Evolutionary conservation across 2,113 vertebrate genomes (phyloP).

Genomic region (Pygoscelis adeliae): DNA sequence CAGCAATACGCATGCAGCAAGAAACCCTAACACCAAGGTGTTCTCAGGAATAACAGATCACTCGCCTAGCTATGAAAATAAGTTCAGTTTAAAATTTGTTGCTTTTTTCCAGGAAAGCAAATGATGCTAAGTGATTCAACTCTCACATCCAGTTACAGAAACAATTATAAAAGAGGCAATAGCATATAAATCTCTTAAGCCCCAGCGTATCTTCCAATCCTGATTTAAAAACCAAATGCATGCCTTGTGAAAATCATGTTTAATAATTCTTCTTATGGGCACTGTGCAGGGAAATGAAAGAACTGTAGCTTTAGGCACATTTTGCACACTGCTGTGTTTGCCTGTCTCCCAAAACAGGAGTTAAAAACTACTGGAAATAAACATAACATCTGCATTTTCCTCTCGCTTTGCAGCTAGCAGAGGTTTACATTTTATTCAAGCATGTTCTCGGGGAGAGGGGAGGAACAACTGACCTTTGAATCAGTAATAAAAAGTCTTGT

Average conservation of each 20-base stretch:
- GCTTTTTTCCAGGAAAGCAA: neutral
- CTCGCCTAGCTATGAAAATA: neutral
- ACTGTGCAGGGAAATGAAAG: slow-evolving; percentile 26
- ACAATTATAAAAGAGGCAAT: slow-evolving; percentile 38
- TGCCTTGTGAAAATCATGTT: slow-evolving; percentile 55
- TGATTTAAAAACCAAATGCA: slow-evolving; percentile 54
- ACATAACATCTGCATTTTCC: neutral
- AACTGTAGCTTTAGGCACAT: slow-evolving; percentile 11
- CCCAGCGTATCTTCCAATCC: slow-evolving; percentile 7
- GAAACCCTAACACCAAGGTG: neutral
- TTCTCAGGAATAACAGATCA: neutral
- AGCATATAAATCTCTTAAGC: slow-evolving; percentile 28
- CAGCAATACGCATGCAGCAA: neutral
- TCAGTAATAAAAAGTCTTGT: neutral
- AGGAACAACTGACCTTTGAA: neutral
- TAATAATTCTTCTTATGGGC: slow-evolving; percentile 61
- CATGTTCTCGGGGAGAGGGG: neutral
- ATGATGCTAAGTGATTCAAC: slow-evolving; percentile 31
- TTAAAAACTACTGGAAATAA: slow-evolving; percentile 2
- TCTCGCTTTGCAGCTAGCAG: neutral
- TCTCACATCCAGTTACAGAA: slow-evolving; percentile 33
- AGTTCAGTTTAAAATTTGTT: neutral
- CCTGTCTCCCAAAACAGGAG: neutral
- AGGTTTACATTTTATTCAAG: neutral
- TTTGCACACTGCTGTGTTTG: neutral